Conservation (phyloP, 2,797 vertebrate genomes). For the Girardinus metallicus region DNA sequence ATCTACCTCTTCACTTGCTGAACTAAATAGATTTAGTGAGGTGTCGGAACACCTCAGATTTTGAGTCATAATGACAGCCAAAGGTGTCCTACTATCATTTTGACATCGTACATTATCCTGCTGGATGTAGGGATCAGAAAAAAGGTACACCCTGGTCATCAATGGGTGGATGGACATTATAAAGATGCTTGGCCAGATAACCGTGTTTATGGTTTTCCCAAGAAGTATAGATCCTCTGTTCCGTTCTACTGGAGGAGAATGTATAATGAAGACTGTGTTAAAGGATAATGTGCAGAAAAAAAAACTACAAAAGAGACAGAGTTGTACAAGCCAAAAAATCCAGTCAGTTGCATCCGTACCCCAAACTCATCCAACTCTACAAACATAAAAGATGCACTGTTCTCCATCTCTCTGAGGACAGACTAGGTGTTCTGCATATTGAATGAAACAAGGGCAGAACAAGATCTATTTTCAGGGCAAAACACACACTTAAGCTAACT, state of each 20-base stretch:
- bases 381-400: slow-evolving; percentile 61
- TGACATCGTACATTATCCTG: not conserved
- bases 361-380: slow-evolving; percentile 43
- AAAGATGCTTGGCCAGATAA: not conserved
- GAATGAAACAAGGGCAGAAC: slow-evolving; percentile 63
- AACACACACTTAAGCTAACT: slow-evolving; percentile 15
- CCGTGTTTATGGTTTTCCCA: not conserved
- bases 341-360: slow-evolving; percentile 52
- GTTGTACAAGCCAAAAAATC: slow-evolving; percentile 8
- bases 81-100: not conserved
- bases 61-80: not conserved
- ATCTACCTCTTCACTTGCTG: not conserved
- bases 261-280: slow-evolving; percentile 72
- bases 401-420: slow-evolving; percentile 59
- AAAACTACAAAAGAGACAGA: slow-evolving; percentile 45
- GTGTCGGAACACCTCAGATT: not conserved
- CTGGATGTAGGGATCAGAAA: not conserved
- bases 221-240: slow-evolving; percentile 60
- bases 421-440: slow-evolving; percentile 59
- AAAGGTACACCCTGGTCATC: not conserved
- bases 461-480: slow-evolving; percentile 60
- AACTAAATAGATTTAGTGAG: not conserved
- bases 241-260: slow-evolving; percentile 61
- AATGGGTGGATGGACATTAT: not conserved
- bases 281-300: slow-evolving; percentile 48